Conservation (phyloP, 2,888 invertebrate species). For the Brenthis daphne region DNA sequence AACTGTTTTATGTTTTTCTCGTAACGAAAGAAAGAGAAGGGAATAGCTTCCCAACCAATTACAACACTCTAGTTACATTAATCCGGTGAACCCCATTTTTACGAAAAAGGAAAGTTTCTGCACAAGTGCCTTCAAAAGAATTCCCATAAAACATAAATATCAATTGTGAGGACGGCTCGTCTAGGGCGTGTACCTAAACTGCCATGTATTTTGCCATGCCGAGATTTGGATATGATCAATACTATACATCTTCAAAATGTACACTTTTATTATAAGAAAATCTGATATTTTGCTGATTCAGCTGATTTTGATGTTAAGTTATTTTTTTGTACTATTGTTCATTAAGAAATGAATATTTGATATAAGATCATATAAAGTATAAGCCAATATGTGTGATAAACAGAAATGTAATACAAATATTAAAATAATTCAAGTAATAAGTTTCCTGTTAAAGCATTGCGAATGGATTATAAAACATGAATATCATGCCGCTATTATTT, state of each 20-base stretch:
- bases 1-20: conserved; percentile 71
- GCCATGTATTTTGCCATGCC: conserved; percentile 67
- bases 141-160: conserved; percentile 71
- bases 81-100: conserved; percentile 63
- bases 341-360: neutral
- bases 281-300: neutral
- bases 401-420: conserved; percentile 5
- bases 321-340: neutral
- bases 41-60: conserved; percentile 73
- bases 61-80: conserved; percentile 74
- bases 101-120: conserved; percentile 68
- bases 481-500: conserved; percentile 34
- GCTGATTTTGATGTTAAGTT: neutral
- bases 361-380: neutral
- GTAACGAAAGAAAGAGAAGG: conserved; percentile 68
- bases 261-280: conserved; percentile 11
- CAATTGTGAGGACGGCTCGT: conserved; percentile 66
- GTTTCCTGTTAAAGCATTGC: conserved; percentile 25
- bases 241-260: conserved; percentile 47
- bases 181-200: conserved; percentile 57
- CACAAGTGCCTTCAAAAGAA: conserved; percentile 67
- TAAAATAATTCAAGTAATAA: conserved; percentile 5
- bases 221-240: conserved; percentile 66
- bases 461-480: conserved; percentile 29
- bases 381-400: neutral